Evolutionary conservation across 2,797 vertebrate species (phyloP), one percentile per base, ranked within the genome.

Genomic region (Gymnodraco acuticeps): DNA sequence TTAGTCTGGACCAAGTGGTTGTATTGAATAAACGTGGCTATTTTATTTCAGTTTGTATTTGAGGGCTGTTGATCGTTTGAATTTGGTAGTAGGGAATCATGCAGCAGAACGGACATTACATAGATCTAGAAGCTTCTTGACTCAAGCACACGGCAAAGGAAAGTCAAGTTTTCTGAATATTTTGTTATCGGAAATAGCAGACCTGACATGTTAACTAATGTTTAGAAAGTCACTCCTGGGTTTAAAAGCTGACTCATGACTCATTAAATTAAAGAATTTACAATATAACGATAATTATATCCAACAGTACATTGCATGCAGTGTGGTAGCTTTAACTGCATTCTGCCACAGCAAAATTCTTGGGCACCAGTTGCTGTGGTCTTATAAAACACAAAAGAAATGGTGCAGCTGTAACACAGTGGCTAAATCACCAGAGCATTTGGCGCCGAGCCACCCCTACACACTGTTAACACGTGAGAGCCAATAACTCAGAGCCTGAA

Each of bases 401-500:
- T 0, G 38, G 10, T 59, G 66, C 78, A 48, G 77, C 58, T 68
- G 52, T 47, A 47, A 48, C 48, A 19, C 59, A 1, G 70, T 45
- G 70, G 74, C 66, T 60, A 19, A 45, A 68, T 71, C 62, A 71
- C 16, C 1, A 43, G n/a, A 59, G 46, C 47, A 1, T 54, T 69
- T 68, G 77, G 69, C 50, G 38, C 14, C 5, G 3, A 19, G 46
- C 64, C 66, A 46, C 46, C 55, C 59, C 4, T 7, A 27, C 46
- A 51, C 69, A 54, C 41, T 10, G 33, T 50, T 42, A 58, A 23
- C 59, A 20, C 41, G 12, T 20, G 23, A 42, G 56, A 55, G 66
- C 51, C 61, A 7, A 16, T 72, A 61, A 80, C 33, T 55, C 51
- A 63, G 56, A 64, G 2, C 80, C 43, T 60, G 72, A 45, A 48